These are phyloP conservation scores for Morus bassanus DNA, from an alignment of 2,797 vertebrate species.

Conservation along the genomic window DNA sequence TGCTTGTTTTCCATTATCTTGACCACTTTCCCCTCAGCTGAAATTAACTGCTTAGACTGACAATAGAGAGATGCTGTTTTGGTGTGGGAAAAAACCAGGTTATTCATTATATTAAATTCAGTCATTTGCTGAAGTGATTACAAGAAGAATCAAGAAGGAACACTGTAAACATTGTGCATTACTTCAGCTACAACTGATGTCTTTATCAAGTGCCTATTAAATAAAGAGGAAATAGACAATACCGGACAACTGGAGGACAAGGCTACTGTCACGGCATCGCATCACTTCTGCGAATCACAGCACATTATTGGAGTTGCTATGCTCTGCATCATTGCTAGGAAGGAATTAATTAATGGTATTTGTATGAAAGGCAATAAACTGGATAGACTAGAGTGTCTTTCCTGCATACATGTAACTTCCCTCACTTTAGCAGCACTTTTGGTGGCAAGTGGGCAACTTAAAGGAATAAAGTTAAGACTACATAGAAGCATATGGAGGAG, in stretches of 20 bases:
- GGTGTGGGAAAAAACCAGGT: background rate
- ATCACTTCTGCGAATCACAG: background rate
- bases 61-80: background rate
- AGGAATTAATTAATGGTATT: background rate
- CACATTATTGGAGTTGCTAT: background rate
- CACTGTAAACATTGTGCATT: background rate
- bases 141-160: background rate
- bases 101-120: background rate
- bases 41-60: background rate
- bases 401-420: background rate
- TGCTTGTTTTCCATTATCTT: background rate
- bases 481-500: background rate
- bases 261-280: background rate
- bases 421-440: background rate
- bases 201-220: background rate
- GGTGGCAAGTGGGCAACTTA: background rate
- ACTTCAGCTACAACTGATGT: background rate
- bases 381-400: background rate
- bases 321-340: background rate
- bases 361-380: background rate
- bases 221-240: background rate
- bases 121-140: background rate
- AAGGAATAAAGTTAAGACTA: background rate
- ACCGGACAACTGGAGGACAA: background rate
- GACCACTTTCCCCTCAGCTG: background rate